Evolutionary conservation across 2,113 vertebrate species (phyloP).

Genomic region (Sarotherodon lohbergeri): DNA sequence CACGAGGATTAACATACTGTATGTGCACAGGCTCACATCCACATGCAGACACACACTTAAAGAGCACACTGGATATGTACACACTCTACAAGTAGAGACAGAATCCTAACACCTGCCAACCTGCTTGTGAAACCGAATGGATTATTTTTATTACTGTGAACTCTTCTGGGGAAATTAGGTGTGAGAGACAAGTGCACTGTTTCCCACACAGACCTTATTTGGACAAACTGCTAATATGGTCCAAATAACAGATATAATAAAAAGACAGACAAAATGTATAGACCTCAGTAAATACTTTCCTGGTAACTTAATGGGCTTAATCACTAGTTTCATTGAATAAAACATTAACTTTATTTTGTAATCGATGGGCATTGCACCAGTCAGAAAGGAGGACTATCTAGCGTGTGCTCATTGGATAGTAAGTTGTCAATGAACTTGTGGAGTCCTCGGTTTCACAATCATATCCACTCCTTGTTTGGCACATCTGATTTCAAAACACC

Average conservation of each 20-base stretch:
- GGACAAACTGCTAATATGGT: neutral
- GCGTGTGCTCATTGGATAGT: rapidly evolving
- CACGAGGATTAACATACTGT: slow-evolving; percentile 17
- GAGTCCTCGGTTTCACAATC: neutral
- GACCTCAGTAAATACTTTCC: neutral
- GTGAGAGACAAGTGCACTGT: neutral
- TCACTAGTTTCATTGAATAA: neutral
- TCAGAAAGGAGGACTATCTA: neutral
- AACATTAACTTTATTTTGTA: neutral
- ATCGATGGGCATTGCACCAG: neutral
- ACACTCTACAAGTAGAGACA: slow-evolving; percentile 1
- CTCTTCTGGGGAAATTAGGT: neutral
- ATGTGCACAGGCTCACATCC: neutral
- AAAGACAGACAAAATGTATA: neutral
- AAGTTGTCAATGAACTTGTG: neutral
- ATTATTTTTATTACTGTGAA: slow-evolving; percentile 4
- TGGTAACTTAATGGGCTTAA: neutral
- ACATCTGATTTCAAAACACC: neutral
- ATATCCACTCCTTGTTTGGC: neutral
- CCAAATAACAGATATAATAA: neutral
- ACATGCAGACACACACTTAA: neutral
- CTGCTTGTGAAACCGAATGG: slow-evolving; percentile 1
- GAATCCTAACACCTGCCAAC: slow-evolving; percentile 29
- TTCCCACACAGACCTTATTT: neutral
- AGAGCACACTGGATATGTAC: neutral